Evolutionary conservation across 2,797 vertebrate species (phyloP), one percentile per base, ranked within the genome.

Genomic region (Lindbergichthys nudifrons): DNA sequence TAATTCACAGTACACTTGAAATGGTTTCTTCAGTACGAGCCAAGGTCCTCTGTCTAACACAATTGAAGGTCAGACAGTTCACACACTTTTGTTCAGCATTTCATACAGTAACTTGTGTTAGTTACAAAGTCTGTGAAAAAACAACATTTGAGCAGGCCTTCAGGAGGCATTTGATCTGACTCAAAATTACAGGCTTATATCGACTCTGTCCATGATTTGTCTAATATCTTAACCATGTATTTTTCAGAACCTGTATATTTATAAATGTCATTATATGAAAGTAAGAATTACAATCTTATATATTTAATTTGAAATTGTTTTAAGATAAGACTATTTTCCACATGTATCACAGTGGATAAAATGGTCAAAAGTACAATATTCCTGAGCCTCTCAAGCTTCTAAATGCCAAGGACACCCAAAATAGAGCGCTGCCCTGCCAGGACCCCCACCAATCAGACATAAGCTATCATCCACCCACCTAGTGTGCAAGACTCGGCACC

Each of bases 391-490:
- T 69, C 61, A 19, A 50, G 59, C 21, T 26, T 58, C 43, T 72
- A 43, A 19, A 52, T 58, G 51, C 73, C 73, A 85, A 69, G 74
- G 60, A 70, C 62, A 45, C 57, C 39, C 36, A 70, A 70, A 72
- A 78, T 70, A 75, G 56, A 75, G 64, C 64, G 10, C 10, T 43
- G 57, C 48, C 61, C 73, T 72, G 83, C 70, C 62, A 65, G 50
- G 54, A 59, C 67, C 71, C 66, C 63, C 59, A 51, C 64, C 73
- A 73, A 61, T 68, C 76, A 77, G 46, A 61, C 77, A 64, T 79
- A 85, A 82, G 79, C 79, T 71, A 69, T 36, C 36, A 2, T 65
- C 61, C 71, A 48, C 62, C 71, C 73, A 70, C 80, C 67, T 42
- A 3, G 70, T 63, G 59, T 32, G 76, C 21, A 52, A 59, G 47